Conservation (phyloP, 2,113 vertebrate genomes). For the Amblyornis subalaris region DNA sequence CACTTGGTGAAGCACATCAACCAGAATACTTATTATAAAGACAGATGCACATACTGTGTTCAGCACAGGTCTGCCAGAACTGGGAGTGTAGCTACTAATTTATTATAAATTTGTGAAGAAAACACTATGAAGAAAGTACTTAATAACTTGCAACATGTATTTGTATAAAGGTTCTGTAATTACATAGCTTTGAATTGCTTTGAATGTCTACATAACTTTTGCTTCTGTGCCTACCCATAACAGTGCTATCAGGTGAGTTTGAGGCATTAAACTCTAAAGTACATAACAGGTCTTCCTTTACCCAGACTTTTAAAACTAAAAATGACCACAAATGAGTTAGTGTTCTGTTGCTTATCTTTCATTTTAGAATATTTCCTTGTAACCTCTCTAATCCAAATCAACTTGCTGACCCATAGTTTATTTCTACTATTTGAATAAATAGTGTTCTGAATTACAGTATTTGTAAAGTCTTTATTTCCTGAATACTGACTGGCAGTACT, state of each 20-base stretch:
- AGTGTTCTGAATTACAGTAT: not conserved
- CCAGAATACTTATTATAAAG: not conserved
- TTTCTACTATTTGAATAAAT: not conserved
- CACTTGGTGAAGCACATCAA: not conserved
- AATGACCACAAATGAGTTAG: not conserved
- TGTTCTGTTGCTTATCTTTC: not conserved
- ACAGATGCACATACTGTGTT: not conserved
- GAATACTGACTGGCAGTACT: not conserved
- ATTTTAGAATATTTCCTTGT: not conserved
- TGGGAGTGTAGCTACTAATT: not conserved
- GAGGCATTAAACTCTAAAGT: not conserved
- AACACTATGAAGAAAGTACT: not conserved
- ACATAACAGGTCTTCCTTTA: not conserved
- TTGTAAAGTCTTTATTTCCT: not conserved
- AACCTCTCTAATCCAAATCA: not conserved
- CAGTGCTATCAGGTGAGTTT: not conserved
- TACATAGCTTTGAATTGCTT: not conserved
- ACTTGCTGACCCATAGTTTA: not conserved
- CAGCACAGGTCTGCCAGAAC: not conserved
- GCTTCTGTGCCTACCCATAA: not conserved
- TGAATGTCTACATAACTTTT: not conserved
- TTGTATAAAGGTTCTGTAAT: not conserved
- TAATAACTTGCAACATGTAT: not conserved
- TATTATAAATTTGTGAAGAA: not conserved
- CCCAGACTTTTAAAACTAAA: not conserved